These are phyloP conservation scores for Idaea straminata DNA, from an alignment of 2,888 invertebrate genomes.

Conservation along the genomic window DNA sequence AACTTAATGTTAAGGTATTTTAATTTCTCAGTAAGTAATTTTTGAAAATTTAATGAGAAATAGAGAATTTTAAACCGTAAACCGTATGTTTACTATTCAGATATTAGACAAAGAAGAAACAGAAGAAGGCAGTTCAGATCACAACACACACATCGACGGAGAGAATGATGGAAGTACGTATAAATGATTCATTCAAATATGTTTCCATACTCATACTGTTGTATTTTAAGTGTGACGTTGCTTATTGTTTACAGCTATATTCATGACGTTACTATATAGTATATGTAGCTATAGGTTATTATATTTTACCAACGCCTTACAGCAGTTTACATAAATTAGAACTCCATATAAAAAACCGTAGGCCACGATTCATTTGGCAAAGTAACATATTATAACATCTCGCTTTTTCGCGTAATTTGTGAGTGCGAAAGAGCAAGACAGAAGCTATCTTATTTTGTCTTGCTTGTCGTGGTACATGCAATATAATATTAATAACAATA, in stretches of 20 bases:
- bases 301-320: not conserved
- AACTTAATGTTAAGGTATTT: too few species aligned
- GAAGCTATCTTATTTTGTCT: too few species aligned
- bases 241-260: constrained; percentile 2
- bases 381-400: too few species aligned
- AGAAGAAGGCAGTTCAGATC: constrained; percentile 70
- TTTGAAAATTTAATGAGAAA: too few species aligned
- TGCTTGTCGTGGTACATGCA: too few species aligned
- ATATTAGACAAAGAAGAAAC: constrained; percentile 76
- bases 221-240: not conserved
- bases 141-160: constrained; percentile 68
- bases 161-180: constrained; percentile 68
- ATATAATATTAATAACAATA: too few species aligned
- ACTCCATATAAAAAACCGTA: not conserved
- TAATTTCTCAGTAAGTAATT: too few species aligned
- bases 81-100: constrained; percentile 39
- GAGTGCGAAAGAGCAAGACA: too few species aligned
- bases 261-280: constrained; percentile 4
- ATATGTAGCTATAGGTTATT: constrained; percentile 4
- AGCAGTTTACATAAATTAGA: not conserved
- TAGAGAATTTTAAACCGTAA: too few species aligned
- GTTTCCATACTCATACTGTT: not conserved
- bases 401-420: too few species aligned
- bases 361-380: too few species aligned
- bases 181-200: not conserved